Percentiles rank a stretch among this genome's conserved stretches.
Evolutionary conservation across 2,797 vertebrate genomes (phyloP).

Genomic region (Toxotes lorentzi): DNA sequence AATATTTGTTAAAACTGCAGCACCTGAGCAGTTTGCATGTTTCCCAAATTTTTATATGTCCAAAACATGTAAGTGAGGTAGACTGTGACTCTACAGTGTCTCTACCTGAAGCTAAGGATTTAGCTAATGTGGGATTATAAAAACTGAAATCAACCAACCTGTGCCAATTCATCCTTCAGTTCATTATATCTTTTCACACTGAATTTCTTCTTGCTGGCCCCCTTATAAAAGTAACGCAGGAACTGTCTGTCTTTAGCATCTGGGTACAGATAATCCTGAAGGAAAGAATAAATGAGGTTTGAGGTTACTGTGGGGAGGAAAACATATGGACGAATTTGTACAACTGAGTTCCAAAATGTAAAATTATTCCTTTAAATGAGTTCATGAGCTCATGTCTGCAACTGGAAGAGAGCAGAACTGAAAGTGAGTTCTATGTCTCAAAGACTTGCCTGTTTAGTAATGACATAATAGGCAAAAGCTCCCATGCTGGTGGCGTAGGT

Average conservation of each 20-base stretch:
- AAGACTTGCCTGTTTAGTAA: conserved; percentile 89
- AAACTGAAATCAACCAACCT: conserved; percentile 82
- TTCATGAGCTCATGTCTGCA: neutral
- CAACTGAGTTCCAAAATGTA: neutral
- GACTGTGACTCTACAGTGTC: neutral
- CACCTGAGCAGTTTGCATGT: no score
- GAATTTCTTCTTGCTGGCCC: conserved; percentile 86
- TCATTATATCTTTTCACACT: conserved; percentile 90
- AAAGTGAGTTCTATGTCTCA: neutral
- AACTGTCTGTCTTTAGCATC: conserved; percentile 89
- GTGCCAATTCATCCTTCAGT: conserved; percentile 89
- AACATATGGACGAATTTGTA: neutral
- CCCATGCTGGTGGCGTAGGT: conserved; percentile 93
- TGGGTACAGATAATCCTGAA: conserved; percentile 92
- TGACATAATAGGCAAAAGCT: conserved; percentile 91
- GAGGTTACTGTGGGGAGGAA: conserved; percentile 3
- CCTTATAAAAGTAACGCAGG: conserved; percentile 91
- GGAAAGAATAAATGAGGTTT: neutral
- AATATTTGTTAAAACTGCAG: neutral
- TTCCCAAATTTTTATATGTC: neutral
- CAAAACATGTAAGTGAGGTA: neutral
- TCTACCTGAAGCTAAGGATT: neutral
- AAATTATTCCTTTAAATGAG: neutral
- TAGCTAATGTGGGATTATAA: neutral
- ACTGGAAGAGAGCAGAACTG: neutral